phyloP scores from a whole-genome alignment of 2,888 invertebrate genomes.

The Oscheius sp. region DNA sequence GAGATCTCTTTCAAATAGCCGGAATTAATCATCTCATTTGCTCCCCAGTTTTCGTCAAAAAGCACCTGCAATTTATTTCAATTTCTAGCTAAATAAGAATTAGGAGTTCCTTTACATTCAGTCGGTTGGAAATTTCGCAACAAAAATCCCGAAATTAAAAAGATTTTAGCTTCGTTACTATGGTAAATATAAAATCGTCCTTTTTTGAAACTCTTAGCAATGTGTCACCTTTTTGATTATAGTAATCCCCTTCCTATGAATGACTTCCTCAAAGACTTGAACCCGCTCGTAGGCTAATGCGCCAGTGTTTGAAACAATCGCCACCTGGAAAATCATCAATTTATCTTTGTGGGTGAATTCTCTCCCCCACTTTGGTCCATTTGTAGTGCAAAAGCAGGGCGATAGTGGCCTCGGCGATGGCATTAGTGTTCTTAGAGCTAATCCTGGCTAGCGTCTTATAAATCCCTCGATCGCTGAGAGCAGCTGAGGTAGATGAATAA shows the following conservation, averaged over 20 bases:
- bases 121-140: neutral
- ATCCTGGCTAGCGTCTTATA: slow-evolving; percentile 64
- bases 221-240: slow-evolving; percentile 59
- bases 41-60: slow-evolving; percentile 64
- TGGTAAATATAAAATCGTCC: no score
- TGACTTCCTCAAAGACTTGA: slow-evolving; percentile 63
- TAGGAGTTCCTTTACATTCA: neutral
- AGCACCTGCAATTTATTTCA: slow-evolving; percentile 39
- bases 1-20: slow-evolving; percentile 61
- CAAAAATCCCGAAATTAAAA: neutral
- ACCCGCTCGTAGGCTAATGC: slow-evolving; percentile 60
- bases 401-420: slow-evolving; percentile 62
- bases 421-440: slow-evolving; percentile 65
- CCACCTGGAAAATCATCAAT: slow-evolving; percentile 59
- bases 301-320: slow-evolving; percentile 67
- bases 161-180: no score
- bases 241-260: slow-evolving; percentile 56
- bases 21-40: slow-evolving; percentile 57
- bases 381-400: slow-evolving; percentile 62
- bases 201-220: no score
- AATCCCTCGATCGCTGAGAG: slow-evolving; percentile 51
- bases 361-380: slow-evolving; percentile 59
- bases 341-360: no score
- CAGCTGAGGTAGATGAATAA: slow-evolving; percentile 61
- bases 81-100: neutral